Base-by-base conservation (phyloP, 2,113 vertebrate species). In the Chlamydotis undulata region DNA sequence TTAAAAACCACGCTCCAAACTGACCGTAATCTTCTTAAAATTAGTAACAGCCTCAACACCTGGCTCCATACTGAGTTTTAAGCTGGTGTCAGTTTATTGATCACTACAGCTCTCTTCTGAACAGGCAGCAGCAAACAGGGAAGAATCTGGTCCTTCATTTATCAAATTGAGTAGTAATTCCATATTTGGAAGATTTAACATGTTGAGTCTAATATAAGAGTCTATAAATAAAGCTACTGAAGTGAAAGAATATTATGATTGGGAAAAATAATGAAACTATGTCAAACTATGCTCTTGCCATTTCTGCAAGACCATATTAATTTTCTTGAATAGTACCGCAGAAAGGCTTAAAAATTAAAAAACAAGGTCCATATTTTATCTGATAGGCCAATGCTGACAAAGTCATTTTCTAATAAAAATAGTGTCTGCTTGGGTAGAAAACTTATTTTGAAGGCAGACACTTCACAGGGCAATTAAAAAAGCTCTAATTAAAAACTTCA, bases 161-260 rank as follows among this genome's bases (percentile, higher is more conserved):
- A 94, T 89, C 87, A 82, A 87, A 87, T 15, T 4, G 6, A 90
- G 35, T 52, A 90, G 37, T 41, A 83, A 94, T 24, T 83, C 91
- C 70, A 31, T 85, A 94, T 82, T 91, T 85, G 94, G 91, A 83
- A 94, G 55, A 77, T 81, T 75, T 86, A 83, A 60, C 57, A 69
- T 64, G 28, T 65, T 85, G 65, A 85, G 9, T 59, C 45, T 73
- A 76, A 93, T 84, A 25, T 26, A 91, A 73, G 69, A 88, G n/a
- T 93, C 84, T 96, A 94, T 52, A 93, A 96, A 96, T 89, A 92
- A 76, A 75, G 61, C 29, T 71, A 92, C 35, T 82, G 55, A 90
- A 96, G 67, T 28, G 57, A 93, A 70, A 91, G 35, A 81, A 69
- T 19, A 49, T 33, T 89, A 60, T 68, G 35, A 95, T 84, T 77